These are phyloP conservation scores for Choloepus hoffmanni DNA, from an alignment of 2,113 vertebrate species.

Conservation along the genomic window DNA sequence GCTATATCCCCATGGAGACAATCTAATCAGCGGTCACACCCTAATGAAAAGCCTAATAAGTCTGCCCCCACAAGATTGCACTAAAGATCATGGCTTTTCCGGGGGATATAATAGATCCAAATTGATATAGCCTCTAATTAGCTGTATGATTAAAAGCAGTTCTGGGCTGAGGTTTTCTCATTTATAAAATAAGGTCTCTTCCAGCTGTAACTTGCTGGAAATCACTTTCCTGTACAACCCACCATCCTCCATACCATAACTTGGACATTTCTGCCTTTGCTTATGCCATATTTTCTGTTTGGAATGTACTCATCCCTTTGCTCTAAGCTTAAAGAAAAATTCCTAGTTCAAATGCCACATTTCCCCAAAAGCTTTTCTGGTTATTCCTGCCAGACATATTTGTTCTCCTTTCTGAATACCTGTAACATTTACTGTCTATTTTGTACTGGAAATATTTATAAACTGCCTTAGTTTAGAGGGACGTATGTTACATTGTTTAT, in stretches of 20 bases:
- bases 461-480: not conserved
- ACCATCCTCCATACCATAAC: not conserved
- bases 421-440: not conserved
- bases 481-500: not conserved
- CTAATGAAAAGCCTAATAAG: no score
- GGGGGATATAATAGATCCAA: no score
- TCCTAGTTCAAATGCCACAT: not conserved
- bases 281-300: not conserved
- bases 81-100: no score
- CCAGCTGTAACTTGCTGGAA: not conserved
- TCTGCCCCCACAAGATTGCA: no score
- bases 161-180: not conserved
- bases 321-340: not conserved
- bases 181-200: slow-evolving; percentile 24
- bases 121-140: not conserved
- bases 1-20: no score
- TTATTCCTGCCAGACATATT: not conserved
- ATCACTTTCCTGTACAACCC: not conserved
- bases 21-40: no score
- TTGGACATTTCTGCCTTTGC: not conserved
- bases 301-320: not conserved
- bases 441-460: not conserved
- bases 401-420: not conserved
- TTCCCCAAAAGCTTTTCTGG: not conserved
- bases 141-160: not conserved